Evolutionary conservation across 1,140 invertebrate genomes (phyloP).

Genomic region (Trichoplusia ni): DNA sequence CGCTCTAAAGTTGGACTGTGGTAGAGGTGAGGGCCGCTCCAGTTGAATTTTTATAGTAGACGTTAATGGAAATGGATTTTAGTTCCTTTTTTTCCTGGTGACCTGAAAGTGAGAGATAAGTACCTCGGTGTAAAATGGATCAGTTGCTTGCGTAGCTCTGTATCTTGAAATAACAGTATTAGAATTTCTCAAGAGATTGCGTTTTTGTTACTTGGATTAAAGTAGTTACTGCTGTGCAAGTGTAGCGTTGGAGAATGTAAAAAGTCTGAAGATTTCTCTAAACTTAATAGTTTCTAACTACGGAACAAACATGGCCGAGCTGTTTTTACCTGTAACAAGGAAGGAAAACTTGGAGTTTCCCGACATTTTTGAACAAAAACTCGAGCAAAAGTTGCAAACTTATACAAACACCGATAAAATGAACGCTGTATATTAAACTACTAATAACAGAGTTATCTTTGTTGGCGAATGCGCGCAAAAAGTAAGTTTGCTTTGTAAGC

Average conservation of each 20-base stretch:
- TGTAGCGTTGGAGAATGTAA: too few species aligned
- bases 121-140: neutral
- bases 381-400: neutral
- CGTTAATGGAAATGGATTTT: constrained; percentile 5
- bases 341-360: too few species aligned
- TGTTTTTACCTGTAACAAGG: too few species aligned
- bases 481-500: constrained; percentile 18
- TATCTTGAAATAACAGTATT: too few species aligned
- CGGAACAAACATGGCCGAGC: too few species aligned
- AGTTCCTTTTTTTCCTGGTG: neutral
- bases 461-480: constrained; percentile 4
- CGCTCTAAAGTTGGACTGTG: neutral
- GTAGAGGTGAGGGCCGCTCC: neutral
- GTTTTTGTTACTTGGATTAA: too few species aligned
- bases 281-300: too few species aligned
- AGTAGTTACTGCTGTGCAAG: too few species aligned
- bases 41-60: constrained; percentile 11
- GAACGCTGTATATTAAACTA: constrained; percentile 1
- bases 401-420: neutral
- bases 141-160: neutral
- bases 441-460: constrained; percentile 10
- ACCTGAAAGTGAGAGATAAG: neutral
- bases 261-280: too few species aligned
- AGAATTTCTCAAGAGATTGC: too few species aligned
- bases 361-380: too few species aligned